Percentiles rank a stretch among this genome's conserved stretches.
These are phyloP conservation scores for Zosterops japonicus DNA, from an alignment of 2,113 vertebrate species.

Conservation along the genomic window DNA sequence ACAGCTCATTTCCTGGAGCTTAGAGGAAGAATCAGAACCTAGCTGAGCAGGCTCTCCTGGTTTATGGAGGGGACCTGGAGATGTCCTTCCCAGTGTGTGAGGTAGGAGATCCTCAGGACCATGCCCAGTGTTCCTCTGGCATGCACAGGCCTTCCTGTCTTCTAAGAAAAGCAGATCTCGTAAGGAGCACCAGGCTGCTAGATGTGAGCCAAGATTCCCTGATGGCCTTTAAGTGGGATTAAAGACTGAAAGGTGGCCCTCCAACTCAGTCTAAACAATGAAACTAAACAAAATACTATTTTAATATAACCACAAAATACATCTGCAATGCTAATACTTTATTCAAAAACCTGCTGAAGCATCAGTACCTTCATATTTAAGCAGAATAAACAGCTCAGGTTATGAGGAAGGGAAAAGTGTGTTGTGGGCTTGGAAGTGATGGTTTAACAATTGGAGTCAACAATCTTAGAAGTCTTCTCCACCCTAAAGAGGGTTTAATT, in stretches of 20 bases:
- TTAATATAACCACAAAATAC: not conserved
- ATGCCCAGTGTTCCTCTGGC: not conserved
- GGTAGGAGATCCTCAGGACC: not conserved
- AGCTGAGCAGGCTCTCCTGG: not conserved
- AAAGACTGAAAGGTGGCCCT: accelerated
- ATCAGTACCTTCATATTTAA: not conserved
- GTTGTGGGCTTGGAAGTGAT: not conserved
- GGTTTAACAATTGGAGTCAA: not conserved
- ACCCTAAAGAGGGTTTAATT: not conserved
- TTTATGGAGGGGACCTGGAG: not conserved
- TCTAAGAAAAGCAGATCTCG: not conserved
- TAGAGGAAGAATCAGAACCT: not conserved
- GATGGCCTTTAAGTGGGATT: not conserved
- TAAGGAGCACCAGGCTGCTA: not conserved
- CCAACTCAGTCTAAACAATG: not conserved
- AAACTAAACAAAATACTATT: not conserved
- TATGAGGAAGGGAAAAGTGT: not conserved
- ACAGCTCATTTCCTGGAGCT: not conserved
- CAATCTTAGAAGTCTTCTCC: not conserved
- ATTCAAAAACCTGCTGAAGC: not conserved
- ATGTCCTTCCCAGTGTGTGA: accelerated
- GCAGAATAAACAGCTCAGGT: not conserved
- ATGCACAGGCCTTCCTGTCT: not conserved
- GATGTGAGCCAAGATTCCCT: not conserved
- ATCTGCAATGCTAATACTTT: not conserved